These are phyloP conservation scores for Machaerirhynchus nigripectus DNA, from an alignment of 2,113 vertebrate species.

Conservation along the genomic window DNA sequence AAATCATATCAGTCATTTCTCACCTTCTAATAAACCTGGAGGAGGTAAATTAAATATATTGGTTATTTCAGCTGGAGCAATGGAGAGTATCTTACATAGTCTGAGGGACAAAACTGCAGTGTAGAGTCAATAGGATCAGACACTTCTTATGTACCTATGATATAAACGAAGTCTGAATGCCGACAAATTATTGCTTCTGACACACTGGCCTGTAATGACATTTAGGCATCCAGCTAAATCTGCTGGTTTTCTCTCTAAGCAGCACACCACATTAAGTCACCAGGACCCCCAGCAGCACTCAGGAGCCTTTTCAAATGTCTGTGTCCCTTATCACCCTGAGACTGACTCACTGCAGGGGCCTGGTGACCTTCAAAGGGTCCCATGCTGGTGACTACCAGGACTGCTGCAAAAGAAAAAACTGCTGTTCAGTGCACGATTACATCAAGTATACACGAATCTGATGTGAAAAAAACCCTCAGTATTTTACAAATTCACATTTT, in stretches of 20 bases:
- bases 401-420: neutral
- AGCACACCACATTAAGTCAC: neutral
- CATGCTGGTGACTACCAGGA: neutral
- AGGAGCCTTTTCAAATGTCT: neutral
- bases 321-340: neutral
- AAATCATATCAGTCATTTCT: neutral
- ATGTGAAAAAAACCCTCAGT: neutral
- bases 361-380: neutral
- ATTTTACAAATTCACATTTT: neutral
- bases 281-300: neutral
- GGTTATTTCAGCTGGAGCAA: neutral
- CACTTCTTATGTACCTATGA: neutral
- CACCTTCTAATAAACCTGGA: slow-evolving; percentile 1
- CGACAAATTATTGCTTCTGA: slow-evolving; percentile 24
- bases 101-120: neutral
- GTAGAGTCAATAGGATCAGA: neutral
- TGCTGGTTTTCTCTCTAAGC: slow-evolving; percentile 25
- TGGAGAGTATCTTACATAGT: neutral
- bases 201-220: neutral
- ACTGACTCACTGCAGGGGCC: neutral
- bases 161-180: neutral
- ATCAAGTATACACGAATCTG: neutral
- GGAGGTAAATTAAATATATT: neutral
- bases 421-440: neutral
- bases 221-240: neutral